Percentiles rank a stretch among this genome's conserved stretches.
Conservation (phyloP, 2,888 invertebrate species). For the Operophtera brumata region DNA sequence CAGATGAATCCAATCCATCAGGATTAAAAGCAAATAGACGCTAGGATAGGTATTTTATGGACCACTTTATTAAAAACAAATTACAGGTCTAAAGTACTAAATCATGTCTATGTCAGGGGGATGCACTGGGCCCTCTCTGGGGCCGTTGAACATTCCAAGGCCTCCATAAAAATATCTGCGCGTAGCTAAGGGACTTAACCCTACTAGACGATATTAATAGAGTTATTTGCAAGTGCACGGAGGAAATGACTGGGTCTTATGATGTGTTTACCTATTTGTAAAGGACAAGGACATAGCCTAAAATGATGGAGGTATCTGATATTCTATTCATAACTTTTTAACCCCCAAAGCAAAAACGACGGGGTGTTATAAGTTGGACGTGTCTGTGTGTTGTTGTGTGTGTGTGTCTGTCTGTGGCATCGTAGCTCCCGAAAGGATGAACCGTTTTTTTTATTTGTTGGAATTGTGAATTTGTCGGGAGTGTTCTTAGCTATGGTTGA, state of each 20-base stretch:
- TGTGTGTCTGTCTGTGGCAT: too few relatives aligned
- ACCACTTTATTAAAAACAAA: conserved; percentile 15
- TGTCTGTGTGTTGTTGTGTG: too few relatives aligned
- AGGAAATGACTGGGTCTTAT: neutral
- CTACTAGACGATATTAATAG: conserved; percentile 15
- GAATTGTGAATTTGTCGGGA: too few relatives aligned
- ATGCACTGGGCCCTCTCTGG: neutral
- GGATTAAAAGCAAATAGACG: conserved; percentile 1
- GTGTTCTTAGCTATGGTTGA: too few relatives aligned
- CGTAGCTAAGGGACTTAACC: conserved; percentile 21
- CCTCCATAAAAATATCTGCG: conserved; percentile 32
- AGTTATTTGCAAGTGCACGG: conserved; percentile 6
- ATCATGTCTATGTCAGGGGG: conserved; percentile 26
- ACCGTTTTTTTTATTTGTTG: too few relatives aligned
- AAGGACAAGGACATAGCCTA: neutral
- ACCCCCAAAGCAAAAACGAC: too few relatives aligned
- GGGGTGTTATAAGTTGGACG: too few relatives aligned
- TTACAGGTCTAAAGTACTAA: conserved; percentile 22
- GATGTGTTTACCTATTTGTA: conserved; percentile 9
- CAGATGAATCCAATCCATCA: conserved; percentile 1
- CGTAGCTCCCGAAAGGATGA: too few relatives aligned
- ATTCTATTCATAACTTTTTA: too few relatives aligned
- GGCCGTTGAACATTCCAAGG: conserved; percentile 21
- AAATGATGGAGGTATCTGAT: neutral
- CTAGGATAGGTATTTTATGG: neutral